Evolutionary conservation across 2,113 vertebrate genomes (phyloP), one percentile per base, ranked within the genome.

Genomic region (Poeciliopsis turrubarensis): DNA sequence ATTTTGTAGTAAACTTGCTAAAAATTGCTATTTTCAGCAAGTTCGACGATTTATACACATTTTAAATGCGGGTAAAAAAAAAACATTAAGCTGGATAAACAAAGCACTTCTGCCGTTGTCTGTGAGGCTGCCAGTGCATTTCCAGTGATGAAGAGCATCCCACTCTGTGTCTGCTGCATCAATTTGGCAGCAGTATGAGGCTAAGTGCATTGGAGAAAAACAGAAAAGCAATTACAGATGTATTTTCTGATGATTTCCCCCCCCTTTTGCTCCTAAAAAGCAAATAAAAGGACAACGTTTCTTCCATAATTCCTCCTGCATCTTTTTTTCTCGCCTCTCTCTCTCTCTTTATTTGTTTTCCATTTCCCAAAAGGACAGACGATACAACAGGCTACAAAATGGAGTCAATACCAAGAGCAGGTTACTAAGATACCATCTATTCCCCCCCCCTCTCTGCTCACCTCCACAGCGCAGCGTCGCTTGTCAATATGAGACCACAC

Each of bases 371-470:
- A 65, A 37, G 73, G 41, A 75, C 61, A 2, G 29, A 66, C 60
- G 51, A 65, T 32, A 67, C 71, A 81, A 39, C 69, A 57, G 65
- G 47, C 67, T 62, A 75, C 65, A 82, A 88, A 86, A 90, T 84
- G 80, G 74, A 86, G 76, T 73, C 78, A 76, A 73, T 73, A 66
- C 71, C 30, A 69, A 47, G 37, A 79, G 70, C 75, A 81, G 47
- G 78, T 85, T 81, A 78, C 75, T 70, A 81, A 81, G 81, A 86
- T 73, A 75, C 72, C 60, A 75, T 79, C 71, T 71, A 44, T 73
- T 72, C 60, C 57, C n/a, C n/a, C 34, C 34, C 2, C 10, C 34
- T 44, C 30, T 78, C 62, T 61, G 60, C 63, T 34, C 39, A 37
- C 60, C 51, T 57, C 4, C 54, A 39, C 54, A 25, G 17, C 4